phyloP scores from a whole-genome alignment of 1,140 invertebrate species.

The Gonioctena quinquepunctata region DNA sequence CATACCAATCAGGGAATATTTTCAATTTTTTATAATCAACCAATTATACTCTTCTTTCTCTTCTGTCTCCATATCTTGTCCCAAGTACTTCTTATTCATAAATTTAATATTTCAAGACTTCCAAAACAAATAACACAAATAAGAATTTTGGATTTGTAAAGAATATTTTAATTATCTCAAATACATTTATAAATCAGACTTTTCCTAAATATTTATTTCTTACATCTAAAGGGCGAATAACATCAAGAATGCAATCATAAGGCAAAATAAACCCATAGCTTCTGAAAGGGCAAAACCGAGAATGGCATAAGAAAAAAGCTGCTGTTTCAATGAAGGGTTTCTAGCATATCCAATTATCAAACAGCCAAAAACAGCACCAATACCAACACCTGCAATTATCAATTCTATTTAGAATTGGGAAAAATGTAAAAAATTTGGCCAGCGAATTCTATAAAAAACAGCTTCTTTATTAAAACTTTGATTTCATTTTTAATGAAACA shows the following conservation, averaged over 20 bases:
- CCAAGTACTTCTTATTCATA: no score
- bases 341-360: slow-evolving; percentile 89
- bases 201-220: slow-evolving; percentile 8
- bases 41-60: no score
- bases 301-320: slow-evolving; percentile 93
- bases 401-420: slow-evolving; percentile 10
- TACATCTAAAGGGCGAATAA: slow-evolving; percentile 72
- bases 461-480: no score
- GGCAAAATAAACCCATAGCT: slow-evolving; percentile 95
- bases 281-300: slow-evolving; percentile 93
- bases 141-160: slow-evolving; percentile 7
- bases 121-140: not conserved
- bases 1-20: no score
- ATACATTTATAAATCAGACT: not conserved
- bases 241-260: slow-evolving; percentile 94
- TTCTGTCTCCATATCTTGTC: no score
- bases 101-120: not conserved
- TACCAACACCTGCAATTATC: slow-evolving; percentile 77
- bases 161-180: not conserved
- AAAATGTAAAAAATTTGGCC: slow-evolving; percentile 1
- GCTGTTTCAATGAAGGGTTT: slow-evolving; percentile 92
- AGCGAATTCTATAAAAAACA: slow-evolving; percentile 1
- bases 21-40: no score
- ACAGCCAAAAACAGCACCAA: slow-evolving; percentile 90
- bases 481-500: no score